Conservation (phyloP, 2,113 vertebrate genomes). For the Thomomys bottae region DNA sequence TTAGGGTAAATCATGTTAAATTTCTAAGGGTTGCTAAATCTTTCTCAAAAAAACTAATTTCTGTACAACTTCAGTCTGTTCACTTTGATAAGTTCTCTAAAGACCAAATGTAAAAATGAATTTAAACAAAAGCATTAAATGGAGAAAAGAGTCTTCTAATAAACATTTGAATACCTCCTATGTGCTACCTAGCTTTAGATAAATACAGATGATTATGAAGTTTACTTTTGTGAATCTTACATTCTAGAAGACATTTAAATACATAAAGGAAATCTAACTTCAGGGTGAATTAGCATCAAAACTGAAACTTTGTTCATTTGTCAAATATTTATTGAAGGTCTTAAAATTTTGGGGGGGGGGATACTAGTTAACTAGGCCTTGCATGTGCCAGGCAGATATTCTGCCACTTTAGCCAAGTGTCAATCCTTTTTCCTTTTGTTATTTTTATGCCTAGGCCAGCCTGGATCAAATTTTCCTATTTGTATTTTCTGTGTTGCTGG, state of each 20-base stretch:
- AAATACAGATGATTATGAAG: slow-evolving; percentile 13
- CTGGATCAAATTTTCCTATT: too few species aligned
- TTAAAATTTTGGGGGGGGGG: neutral
- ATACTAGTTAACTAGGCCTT: too few species aligned
- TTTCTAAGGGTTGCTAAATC: slow-evolving; percentile 46
- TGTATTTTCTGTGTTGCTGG: too few species aligned
- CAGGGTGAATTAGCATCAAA: slow-evolving; percentile 7
- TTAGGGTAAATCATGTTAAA: slow-evolving; percentile 13
- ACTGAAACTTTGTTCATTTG: neutral
- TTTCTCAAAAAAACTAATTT: slow-evolving; percentile 41
- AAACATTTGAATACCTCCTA: neutral
- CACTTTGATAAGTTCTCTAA: slow-evolving; percentile 24
- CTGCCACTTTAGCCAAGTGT: too few species aligned
- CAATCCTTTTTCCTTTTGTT: too few species aligned
- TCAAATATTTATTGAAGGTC: neutral
- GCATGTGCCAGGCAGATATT: too few species aligned
- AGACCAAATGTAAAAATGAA: slow-evolving; percentile 45
- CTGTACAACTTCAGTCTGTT: neutral
- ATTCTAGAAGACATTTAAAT: slow-evolving; percentile 42
- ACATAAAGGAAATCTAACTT: slow-evolving; percentile 18
- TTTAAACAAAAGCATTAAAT: slow-evolving; percentile 14
- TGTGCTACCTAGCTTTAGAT: neutral
- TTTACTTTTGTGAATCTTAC: slow-evolving; percentile 42
- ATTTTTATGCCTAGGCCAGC: too few species aligned
- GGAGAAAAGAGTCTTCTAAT: neutral